Conservation (phyloP, 2,113 vertebrate genomes). For the Bos taurus region ARS-UCD2.0 NC_037331.1:76485001-76485500, state of each 20-base stretch:
- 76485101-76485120: background rate
- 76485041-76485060: background rate
- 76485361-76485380: background rate
- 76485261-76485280: background rate
- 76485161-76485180: background rate
- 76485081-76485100: background rate
- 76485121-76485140: background rate
- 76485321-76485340: background rate
- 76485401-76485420: background rate
- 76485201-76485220: background rate
- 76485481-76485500: background rate
- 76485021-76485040: background rate
- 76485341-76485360: background rate
- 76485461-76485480: background rate
- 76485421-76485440: background rate
- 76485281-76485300: background rate
- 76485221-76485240: background rate
- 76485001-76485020: background rate
- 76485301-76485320: background rate
- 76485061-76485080: background rate
- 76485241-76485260: background rate
- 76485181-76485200: background rate
- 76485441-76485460: background rate
- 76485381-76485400: background rate
- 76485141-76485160: background rate